Evolutionary conservation across 1,140 invertebrate species (phyloP).

Genomic region (Trachymyrmex cornetzi): DNA sequence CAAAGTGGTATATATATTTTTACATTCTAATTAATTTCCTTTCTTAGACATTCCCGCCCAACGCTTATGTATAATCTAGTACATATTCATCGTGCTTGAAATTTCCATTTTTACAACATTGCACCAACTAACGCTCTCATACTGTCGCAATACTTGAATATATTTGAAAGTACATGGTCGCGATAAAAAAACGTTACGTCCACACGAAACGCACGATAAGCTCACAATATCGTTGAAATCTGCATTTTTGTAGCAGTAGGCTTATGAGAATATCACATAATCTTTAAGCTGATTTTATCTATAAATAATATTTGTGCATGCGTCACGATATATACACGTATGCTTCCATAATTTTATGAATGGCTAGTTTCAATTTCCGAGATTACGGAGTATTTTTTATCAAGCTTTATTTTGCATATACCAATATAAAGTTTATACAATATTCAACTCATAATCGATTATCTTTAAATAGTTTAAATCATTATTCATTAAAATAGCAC

Average conservation of each 20-base stretch:
- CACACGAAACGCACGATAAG: slow-evolving; percentile 12
- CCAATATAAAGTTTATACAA: background rate
- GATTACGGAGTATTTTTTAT: background rate
- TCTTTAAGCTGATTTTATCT: slow-evolving; percentile 2
- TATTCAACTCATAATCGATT: background rate
- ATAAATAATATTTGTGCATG: background rate
- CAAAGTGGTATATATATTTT: background rate
- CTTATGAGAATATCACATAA: slow-evolving; percentile 21
- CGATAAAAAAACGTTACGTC: slow-evolving; percentile 10
- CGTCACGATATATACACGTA: background rate
- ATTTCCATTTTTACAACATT: slow-evolving; percentile 41
- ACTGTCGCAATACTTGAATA: slow-evolving; percentile 38
- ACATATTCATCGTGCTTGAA: slow-evolving; percentile 30
- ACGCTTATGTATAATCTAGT: slow-evolving; percentile 18
- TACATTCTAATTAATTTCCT: slow-evolving; percentile 34
- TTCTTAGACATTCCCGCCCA: background rate
- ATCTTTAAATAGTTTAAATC: background rate
- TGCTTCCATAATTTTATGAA: slow-evolving; percentile 2
- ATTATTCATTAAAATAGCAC: background rate
- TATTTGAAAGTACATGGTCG: slow-evolving; percentile 26
- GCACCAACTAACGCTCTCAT: slow-evolving; percentile 37
- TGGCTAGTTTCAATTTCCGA: slow-evolving; percentile 26
- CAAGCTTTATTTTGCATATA: background rate
- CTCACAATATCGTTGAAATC: slow-evolving; percentile 16
- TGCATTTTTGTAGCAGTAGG: background rate